phyloP scores from a whole-genome alignment of 2,888 invertebrate species.

The Athetis lepigone region DNA sequence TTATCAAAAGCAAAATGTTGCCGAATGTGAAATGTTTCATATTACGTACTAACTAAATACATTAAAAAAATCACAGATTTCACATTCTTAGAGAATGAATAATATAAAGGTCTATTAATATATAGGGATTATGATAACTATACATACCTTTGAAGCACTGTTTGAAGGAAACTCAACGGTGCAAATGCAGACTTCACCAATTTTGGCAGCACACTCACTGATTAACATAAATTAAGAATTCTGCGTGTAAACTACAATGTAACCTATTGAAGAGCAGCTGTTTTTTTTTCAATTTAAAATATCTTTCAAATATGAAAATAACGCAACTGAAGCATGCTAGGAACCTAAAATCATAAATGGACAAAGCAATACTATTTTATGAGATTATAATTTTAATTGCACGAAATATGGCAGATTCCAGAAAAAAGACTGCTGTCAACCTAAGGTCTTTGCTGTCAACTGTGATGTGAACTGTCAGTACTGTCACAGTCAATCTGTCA shows the following conservation, averaged over 20 bases:
- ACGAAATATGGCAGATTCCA: constrained; percentile 59
- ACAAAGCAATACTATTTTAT: constrained; percentile 26
- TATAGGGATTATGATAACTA: constrained; percentile 6
- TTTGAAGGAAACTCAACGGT: constrained; percentile 48
- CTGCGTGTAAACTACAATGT: constrained; percentile 41
- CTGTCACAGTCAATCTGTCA: too few species aligned
- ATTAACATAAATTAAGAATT: constrained; percentile 56
- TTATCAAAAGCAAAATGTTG: neutral
- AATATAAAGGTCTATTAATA: neutral
- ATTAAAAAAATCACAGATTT: too few species aligned
- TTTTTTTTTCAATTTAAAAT: constrained; percentile 23
- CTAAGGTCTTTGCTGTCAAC: too few species aligned
- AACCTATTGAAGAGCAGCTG: constrained; percentile 32
- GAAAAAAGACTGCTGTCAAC: constrained; percentile 61
- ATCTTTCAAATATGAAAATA: constrained; percentile 40
- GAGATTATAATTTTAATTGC: constrained; percentile 49
- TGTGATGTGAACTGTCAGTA: too few species aligned
- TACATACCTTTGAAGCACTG: constrained; percentile 58
- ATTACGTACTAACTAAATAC: neutral
- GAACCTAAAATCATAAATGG: constrained; percentile 56
- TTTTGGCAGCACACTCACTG: constrained; percentile 60
- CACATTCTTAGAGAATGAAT: neutral
- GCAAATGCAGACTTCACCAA: constrained; percentile 56
- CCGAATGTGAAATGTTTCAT: too few species aligned
- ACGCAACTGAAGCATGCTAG: constrained; percentile 45